Evolutionary conservation across 2,888 invertebrate species (phyloP), one percentile per base, ranked within the genome.

Genomic region (Callimorpha dominula): DNA sequence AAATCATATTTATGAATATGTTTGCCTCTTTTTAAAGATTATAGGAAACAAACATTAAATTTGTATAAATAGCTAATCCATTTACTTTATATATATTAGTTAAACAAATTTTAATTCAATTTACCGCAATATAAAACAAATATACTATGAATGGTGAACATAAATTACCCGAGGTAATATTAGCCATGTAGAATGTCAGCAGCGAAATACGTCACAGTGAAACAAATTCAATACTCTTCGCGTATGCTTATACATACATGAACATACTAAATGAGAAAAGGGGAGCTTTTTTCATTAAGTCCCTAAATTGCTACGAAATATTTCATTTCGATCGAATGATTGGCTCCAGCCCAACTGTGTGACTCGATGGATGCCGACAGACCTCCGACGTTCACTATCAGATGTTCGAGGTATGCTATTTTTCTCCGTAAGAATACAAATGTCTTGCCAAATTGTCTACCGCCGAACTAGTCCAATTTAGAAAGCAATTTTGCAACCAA

Each of bases 381-480:
- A 88, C 89, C 89, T 90, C 87, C 88, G 89, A 88, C 90, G 89
- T 88, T 89, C 90, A 86, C 92, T 94, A 95, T 95, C 95, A 92
- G 94, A 94, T 94, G 91, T 89, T 91, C 90, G 89, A 89, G 91
- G 92, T 92, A 93, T 91, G 94, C 94, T 93, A 95, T 95, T 95
- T 95, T 94, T 94, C 94, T 94, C 91, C 88, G 83, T 91, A 91
- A 91, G 95, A 95, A 95, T 95, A 95, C 95, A 95, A 95, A 95
- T 95, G 94, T 92, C 95, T 94, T 93, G 94, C 95, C 94, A 95
- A 95, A 94, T 94, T 93, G 95, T 95, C 94, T 94, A 90, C 93
- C 92, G 89, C 92, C 92, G 90, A 93, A 95, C 94, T 94, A 93
- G 94, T 94, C 93, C 95, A 94, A 95, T 95, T 95, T 94, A 91